Base-by-base conservation (phyloP, 2,888 invertebrate species). In the Drosophila merina region DNA sequence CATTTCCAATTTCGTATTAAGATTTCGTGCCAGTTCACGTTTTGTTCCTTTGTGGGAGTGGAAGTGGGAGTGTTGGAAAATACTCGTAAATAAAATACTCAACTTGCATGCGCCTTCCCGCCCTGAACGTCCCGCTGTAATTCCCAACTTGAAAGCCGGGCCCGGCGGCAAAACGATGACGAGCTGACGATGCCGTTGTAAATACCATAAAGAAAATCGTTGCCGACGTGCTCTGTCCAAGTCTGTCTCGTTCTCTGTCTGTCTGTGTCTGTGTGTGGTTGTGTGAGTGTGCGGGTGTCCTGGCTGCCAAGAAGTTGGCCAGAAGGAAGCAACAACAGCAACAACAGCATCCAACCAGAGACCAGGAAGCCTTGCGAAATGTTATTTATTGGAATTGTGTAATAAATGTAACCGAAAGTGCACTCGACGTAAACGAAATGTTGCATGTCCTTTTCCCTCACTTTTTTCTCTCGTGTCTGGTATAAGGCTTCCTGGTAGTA, bases 361-460 rank as follows among this genome's bases (percentile, higher is more conserved):
- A 42, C 40, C 69, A 72, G 75, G 78, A 72, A 76, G 69, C 64
- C 71, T 68, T 59, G 68, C 60, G 58, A 80, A 76, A 79, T 76
- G 81, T 79, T 79, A 79, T 79, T 79, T 80, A 79, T 79, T 80
- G 80, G 81, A 78, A 79, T 80, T 80, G 78, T 80, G 76, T 77
- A 80, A 80, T 79, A 74, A 79, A 80, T 79, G 77, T 79, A 72
- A 74, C 76, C 81, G 64, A 80, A 79, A 79, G 78, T 79, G 81
- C 76, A 80, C 74, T 77, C 64, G 80, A 77, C 78, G 67, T 80
- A 72, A 77, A 74, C 76, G 74, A 79, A 67, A 63, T 76, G 72
- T 63, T 58, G 55, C 60, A 62, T 57, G 30, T 36, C 50, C 38
- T 30, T 12, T 14, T 12, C 10, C 10, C 40, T 12, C 28, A 5